Percentiles rank a stretch among this genome's conserved stretches.
These are phyloP conservation scores for Heliconius ethilla DNA, from an alignment of 2,888 invertebrate genomes.

Conservation along the genomic window DNA sequence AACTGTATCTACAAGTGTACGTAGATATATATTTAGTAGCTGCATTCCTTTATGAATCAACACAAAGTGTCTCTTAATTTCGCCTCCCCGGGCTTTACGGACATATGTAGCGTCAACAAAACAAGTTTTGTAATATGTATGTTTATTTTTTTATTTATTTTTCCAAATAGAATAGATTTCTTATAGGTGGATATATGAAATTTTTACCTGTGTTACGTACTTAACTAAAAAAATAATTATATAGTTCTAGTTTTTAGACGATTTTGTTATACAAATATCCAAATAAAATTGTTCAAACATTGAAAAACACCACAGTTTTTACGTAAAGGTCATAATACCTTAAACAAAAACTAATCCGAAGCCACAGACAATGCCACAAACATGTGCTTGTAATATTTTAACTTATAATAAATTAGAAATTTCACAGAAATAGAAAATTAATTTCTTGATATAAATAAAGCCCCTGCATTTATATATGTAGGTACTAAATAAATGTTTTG, in stretches of 20 bases:
- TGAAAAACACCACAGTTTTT: too few species aligned
- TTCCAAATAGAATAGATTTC: background rate
- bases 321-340: too few species aligned
- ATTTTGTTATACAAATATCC: too few species aligned
- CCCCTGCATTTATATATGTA: background rate
- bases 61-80: constrained; percentile 80
- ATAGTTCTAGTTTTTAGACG: too few species aligned
- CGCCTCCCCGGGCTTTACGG: constrained; percentile 70
- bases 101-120: constrained; percentile 62
- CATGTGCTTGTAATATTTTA: too few species aligned
- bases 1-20: constrained; percentile 35
- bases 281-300: too few species aligned
- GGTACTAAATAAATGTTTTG: constrained; percentile 13
- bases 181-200: too few species aligned
- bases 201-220: too few species aligned
- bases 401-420: background rate
- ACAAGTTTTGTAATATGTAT: constrained; percentile 19
- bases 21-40: constrained; percentile 49
- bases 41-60: constrained; percentile 71
- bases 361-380: too few species aligned
- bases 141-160: background rate
- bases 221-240: too few species aligned
- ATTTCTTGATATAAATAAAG: background rate
- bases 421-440: too few species aligned
- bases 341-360: too few species aligned